Evolutionary conservation across 2,113 vertebrate genomes (phyloP).

Genomic region (Upupa epops): DNA sequence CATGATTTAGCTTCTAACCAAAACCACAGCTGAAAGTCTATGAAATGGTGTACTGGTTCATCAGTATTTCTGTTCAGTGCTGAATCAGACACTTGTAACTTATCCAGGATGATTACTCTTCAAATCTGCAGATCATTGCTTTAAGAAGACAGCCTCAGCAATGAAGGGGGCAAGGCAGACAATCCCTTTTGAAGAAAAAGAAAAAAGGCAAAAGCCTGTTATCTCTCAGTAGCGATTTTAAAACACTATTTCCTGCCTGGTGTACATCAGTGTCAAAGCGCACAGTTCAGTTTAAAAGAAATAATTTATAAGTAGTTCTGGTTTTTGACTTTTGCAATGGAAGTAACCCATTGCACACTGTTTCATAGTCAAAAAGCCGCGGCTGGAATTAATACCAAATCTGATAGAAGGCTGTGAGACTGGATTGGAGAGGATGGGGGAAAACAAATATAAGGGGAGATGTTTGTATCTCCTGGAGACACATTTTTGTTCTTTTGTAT

Average conservation of each 20-base stretch:
- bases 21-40: background rate
- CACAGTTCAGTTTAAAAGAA: background rate
- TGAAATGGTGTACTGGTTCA: background rate
- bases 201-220: background rate
- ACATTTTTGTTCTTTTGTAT: background rate
- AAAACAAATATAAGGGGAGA: background rate
- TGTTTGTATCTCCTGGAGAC: background rate
- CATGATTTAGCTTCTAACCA: background rate
- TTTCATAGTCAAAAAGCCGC: background rate
- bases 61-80: background rate
- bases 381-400: fast-evolving
- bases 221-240: background rate
- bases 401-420: background rate
- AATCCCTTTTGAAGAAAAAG: background rate
- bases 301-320: background rate
- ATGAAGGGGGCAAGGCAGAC: background rate
- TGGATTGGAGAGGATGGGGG: background rate
- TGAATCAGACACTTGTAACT: background rate
- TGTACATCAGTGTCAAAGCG: background rate
- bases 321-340: background rate
- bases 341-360: background rate
- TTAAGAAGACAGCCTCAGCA: background rate
- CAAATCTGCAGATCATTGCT: background rate
- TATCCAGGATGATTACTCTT: background rate
- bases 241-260: background rate